Evolutionary conservation across 1,140 invertebrate genomes (phyloP).

Genomic region (Monomorium pharaonis): DNA sequence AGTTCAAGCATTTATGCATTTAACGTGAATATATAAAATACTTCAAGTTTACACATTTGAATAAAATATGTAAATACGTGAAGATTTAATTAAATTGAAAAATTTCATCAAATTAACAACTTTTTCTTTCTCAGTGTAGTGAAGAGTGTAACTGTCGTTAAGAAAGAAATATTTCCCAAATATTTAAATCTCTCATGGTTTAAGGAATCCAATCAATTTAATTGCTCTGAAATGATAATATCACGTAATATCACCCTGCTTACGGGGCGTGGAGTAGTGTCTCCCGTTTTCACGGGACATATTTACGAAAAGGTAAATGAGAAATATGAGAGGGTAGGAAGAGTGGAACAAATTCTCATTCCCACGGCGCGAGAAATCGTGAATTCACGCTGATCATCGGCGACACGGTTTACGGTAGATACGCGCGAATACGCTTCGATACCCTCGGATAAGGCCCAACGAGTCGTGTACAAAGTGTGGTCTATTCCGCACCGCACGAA

Average conservation of each 20-base stretch:
- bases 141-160: background rate
- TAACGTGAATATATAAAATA: too few relatives aligned
- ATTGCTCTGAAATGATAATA: background rate
- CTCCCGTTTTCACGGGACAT: background rate
- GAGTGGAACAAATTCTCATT: conserved; percentile 72
- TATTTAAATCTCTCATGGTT: background rate
- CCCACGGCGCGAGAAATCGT: conserved; percentile 75
- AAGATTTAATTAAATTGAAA: too few relatives aligned
- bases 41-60: too few relatives aligned
- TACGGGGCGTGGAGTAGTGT: background rate
- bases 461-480: conserved; percentile 71
- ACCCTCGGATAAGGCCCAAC: conserved; percentile 74
- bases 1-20: too few relatives aligned
- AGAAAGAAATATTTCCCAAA: background rate
- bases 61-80: too few relatives aligned
- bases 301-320: conserved; percentile 11
- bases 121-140: too few relatives aligned
- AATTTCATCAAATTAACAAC: too few relatives aligned
- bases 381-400: conserved; percentile 53
- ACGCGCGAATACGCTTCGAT: conserved; percentile 72
- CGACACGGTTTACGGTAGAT: conserved; percentile 63
- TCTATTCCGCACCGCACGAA: conserved; percentile 60
- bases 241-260: too few relatives aligned
- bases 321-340: conserved; percentile 30
- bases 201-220: background rate